Conservation (phyloP, 1,140 invertebrate genomes). For the Vollenhovia emeryi region DNA sequence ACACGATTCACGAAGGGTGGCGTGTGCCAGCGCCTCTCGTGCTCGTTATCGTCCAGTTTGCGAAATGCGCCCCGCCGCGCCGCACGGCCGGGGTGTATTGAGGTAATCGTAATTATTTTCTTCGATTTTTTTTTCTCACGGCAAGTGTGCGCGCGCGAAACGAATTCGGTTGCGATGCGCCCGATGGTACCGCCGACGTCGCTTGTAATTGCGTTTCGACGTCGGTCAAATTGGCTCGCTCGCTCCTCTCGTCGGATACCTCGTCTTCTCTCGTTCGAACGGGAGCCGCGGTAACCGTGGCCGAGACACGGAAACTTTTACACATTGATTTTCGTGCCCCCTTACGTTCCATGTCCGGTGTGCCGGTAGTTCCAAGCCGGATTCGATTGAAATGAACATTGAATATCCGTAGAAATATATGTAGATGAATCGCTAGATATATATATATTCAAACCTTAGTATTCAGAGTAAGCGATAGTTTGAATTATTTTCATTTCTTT, state of each 20-base stretch:
- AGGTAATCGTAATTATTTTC: conserved; percentile 67
- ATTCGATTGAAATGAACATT: conserved; percentile 16
- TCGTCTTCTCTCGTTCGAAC: neutral
- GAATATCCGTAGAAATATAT: conserved; percentile 8
- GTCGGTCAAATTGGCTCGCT: conserved; percentile 1
- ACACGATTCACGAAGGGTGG: conserved; percentile 69
- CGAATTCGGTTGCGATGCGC: conserved; percentile 38
- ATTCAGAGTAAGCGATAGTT: neutral
- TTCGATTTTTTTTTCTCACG: conserved; percentile 58
- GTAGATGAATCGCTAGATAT: neutral
- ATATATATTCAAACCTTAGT: conserved; percentile 11
- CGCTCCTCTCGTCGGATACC: neutral
- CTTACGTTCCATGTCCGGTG: neutral
- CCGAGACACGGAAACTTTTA: conserved; percentile 15
- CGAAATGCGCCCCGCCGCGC: conserved; percentile 59
- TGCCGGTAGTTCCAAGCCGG: neutral
- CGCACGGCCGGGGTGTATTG: conserved; percentile 23
- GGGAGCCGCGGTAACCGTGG: neutral
- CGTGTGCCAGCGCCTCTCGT: conserved; percentile 66
- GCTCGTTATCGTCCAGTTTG: conserved; percentile 69
- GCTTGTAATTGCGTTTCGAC: conserved; percentile 18
- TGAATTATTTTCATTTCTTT: neutral
- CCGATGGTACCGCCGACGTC: conserved; percentile 41
- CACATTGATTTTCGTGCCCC: conserved; percentile 29
- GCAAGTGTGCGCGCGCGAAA: conserved; percentile 21